Conservation (phyloP, 2,888 invertebrate species). For the Eristalinus sepulchralis region DNA sequence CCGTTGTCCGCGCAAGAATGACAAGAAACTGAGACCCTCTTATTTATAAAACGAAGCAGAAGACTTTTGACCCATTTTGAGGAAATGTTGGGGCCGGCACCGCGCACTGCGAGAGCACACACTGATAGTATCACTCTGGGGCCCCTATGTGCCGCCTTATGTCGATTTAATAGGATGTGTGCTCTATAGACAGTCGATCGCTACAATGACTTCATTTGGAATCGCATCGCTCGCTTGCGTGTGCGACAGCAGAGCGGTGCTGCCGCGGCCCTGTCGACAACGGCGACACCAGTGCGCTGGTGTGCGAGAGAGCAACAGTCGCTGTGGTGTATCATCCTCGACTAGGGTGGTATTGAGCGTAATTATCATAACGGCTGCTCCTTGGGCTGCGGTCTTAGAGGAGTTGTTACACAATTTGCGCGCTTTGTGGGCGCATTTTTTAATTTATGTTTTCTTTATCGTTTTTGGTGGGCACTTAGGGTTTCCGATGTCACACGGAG, state of each 20-base stretch:
- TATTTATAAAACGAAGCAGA: conserved; percentile 72
- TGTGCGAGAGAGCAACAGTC: conserved; percentile 46
- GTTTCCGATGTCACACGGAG: conserved; percentile 49
- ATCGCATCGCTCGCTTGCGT: conserved; percentile 10
- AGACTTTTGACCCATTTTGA: conserved; percentile 81
- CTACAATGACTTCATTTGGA: conserved; percentile 44
- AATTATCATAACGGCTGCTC: conserved; percentile 64
- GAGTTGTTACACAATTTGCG: conserved; percentile 60
- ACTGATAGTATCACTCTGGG: conserved; percentile 40
- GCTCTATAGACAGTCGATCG: conserved; percentile 30
- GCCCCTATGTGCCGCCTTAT: conserved; percentile 24
- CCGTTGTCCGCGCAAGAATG: conserved; percentile 74
- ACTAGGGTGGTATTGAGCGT: conserved; percentile 65
- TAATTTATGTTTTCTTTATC: conserved; percentile 12
- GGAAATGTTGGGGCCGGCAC: conserved; percentile 75
- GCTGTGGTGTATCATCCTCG: conserved; percentile 59
- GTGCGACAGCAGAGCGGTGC: neutral
- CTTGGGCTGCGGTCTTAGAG: conserved; percentile 38
- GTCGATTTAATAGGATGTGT: conserved; percentile 49
- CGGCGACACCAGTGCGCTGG: neutral
- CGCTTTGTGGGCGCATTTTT: conserved; percentile 28
- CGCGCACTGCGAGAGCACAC: neutral
- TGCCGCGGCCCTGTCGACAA: neutral
- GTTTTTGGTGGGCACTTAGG: conserved; percentile 42
- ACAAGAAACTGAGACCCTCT: conserved; percentile 66